phyloP scores from a whole-genome alignment of 2,113 vertebrate genomes.

The Thymallus thymallus region DNA sequence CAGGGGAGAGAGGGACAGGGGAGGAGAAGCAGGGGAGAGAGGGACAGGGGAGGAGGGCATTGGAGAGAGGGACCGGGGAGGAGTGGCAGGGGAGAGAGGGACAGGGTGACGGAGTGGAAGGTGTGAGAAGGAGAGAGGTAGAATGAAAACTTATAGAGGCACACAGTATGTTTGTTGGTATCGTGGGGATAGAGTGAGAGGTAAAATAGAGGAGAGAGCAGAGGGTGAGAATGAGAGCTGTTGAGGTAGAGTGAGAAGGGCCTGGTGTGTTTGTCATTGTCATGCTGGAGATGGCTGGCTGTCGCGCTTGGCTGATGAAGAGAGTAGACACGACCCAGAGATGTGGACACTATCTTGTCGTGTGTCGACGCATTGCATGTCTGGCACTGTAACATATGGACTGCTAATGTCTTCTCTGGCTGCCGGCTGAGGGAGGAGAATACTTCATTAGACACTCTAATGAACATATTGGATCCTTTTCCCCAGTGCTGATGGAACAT shows the following conservation, averaged over 20 bases:
- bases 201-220: neutral
- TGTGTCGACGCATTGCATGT: conserved; percentile 52
- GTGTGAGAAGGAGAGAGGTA: neutral
- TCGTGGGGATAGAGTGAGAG: neutral
- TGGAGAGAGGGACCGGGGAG: too few relatives aligned
- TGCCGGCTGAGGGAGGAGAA: conserved; percentile 5
- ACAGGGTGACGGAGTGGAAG: neutral
- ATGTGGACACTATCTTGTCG: conserved; percentile 49
- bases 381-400: conserved; percentile 43
- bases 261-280: conserved; percentile 15
- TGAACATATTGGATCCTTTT: too few relatives aligned
- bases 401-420: conserved; percentile 45
- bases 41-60: too few relatives aligned
- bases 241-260: neutral
- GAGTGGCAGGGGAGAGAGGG: too few relatives aligned
- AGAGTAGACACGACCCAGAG: conserved; percentile 25
- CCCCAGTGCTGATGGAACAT: too few relatives aligned
- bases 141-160: too few relatives aligned
- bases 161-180: too few relatives aligned
- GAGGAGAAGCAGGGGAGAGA: neutral
- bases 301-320: conserved; percentile 44
- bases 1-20: neutral
- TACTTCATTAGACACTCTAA: neutral
- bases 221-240: neutral
- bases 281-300: conserved; percentile 22